These are phyloP conservation scores for Gyrodactylus bullatarudis DNA, from an alignment of 1,140 invertebrate species.

Conservation along the genomic window DNA sequence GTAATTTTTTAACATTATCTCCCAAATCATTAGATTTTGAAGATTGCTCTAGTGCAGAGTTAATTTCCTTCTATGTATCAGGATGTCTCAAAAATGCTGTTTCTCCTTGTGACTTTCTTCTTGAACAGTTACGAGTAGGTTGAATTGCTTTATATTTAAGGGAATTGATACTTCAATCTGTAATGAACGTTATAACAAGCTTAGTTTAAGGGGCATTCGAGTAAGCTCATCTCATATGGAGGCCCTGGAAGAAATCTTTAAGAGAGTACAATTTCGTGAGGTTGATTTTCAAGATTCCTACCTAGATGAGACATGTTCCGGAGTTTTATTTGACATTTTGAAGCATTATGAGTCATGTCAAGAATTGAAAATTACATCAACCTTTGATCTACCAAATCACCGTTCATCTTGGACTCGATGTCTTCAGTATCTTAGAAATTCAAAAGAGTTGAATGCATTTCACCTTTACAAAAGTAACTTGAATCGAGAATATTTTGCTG, in stretches of 20 bases:
- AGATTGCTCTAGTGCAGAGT: not conserved
- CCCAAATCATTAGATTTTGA: not conserved
- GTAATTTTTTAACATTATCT: not conserved
- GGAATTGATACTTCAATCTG: not conserved
- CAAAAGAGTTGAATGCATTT: not conserved
- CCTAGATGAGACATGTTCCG: conserved; percentile 33
- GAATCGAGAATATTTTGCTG: not conserved
- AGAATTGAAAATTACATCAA: conserved; percentile 39
- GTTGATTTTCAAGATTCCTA: conserved; percentile 31
- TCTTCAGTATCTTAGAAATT: not conserved
- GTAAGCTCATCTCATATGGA: conserved; percentile 30
- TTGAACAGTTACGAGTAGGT: not conserved
- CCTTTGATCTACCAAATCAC: conserved; percentile 13
- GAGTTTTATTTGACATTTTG: conserved; percentile 53
- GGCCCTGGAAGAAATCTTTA: conserved; percentile 37
- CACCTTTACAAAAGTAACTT: not conserved
- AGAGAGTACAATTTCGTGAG: conserved; percentile 33
- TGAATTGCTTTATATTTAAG: not conserved
- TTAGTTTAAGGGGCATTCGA: conserved; percentile 8
- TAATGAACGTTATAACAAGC: not conserved
- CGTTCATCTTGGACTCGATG: not conserved
- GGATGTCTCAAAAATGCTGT: not conserved
- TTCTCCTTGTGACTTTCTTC: not conserved
- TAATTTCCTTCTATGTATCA: not conserved
- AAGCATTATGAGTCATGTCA: conserved; percentile 52